Percentiles rank a stretch among this genome's conserved stretches.
Evolutionary conservation across 2,888 invertebrate species (phyloP).

Genomic region (Chaetoderma sp.): DNA sequence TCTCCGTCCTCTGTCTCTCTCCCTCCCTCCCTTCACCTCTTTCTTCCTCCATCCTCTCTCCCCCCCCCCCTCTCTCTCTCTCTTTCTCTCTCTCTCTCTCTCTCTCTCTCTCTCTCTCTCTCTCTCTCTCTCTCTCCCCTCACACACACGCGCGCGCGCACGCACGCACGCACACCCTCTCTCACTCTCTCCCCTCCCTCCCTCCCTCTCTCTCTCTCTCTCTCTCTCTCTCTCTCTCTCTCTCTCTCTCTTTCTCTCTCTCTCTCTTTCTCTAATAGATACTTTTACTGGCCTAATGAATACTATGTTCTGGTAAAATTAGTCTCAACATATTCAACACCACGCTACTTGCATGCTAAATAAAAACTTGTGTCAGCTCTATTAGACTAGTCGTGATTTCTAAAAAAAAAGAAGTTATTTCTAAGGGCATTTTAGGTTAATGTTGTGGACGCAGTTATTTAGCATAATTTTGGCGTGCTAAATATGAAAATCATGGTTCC

Average conservation of each 20-base stretch:
- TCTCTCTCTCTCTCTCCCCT: not conserved
- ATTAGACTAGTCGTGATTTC: too few relatives aligned
- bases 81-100: not conserved
- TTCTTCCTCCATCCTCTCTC: too few relatives aligned
- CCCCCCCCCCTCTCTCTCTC: not conserved
- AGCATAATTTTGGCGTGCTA: too few relatives aligned
- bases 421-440: too few relatives aligned
- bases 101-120: not conserved
- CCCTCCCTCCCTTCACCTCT: too few relatives aligned
- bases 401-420: too few relatives aligned
- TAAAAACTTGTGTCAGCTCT: too few relatives aligned
- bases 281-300: not conserved
- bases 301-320: not conserved
- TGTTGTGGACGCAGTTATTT: too few relatives aligned
- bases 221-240: conserved; percentile 12
- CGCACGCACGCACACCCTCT: conserved; percentile 11
- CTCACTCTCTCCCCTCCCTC: conserved; percentile 11
- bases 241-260: conserved; percentile 18
- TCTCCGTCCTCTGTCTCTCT: too few relatives aligned
- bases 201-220: not conserved
- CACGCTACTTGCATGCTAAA: not conserved
- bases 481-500: too few relatives aligned
- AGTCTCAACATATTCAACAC: not conserved
- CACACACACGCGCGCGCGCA: conserved; percentile 2
- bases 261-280: conserved; percentile 11